These are phyloP conservation scores for Bradysia coprophila DNA, from an alignment of 1,140 invertebrate species.

Conservation along the genomic window DNA sequence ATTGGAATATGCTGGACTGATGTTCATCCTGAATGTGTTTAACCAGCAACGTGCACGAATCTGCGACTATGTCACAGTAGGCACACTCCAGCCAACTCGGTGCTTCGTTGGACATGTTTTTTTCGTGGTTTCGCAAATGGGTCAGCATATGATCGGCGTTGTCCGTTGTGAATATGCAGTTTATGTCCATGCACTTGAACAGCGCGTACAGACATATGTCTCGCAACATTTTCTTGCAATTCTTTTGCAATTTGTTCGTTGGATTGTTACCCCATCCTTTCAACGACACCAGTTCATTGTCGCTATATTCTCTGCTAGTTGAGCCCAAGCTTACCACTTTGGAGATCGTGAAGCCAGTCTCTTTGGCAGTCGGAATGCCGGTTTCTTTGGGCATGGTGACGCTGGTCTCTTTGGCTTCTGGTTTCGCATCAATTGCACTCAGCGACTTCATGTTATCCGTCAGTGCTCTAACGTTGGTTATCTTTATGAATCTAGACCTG, in stretches of 20 bases:
- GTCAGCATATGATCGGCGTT: slow-evolving; percentile 15
- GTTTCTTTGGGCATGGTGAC: not conserved
- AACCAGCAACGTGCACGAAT: slow-evolving; percentile 7
- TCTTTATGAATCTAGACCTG: no score
- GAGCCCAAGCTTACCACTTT: not conserved
- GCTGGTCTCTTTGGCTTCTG: no score
- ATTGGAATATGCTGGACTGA: slow-evolving; percentile 30
- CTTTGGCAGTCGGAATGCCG: not conserved
- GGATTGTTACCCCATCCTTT: not conserved
- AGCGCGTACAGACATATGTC: slow-evolving; percentile 9
- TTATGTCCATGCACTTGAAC: slow-evolving; percentile 35
- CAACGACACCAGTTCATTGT: not conserved
- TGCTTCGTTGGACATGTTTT: slow-evolving; percentile 1
- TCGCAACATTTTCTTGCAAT: not conserved
- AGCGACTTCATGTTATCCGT: no score
- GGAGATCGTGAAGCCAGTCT: not conserved
- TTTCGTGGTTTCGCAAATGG: slow-evolving; percentile 25
- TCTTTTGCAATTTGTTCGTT: not conserved
- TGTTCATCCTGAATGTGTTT: slow-evolving; percentile 27
- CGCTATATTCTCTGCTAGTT: not conserved
- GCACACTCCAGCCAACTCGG: slow-evolving; percentile 20
- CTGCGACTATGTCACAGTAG: slow-evolving; percentile 21
- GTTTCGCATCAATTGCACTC: no score
- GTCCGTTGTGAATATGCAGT: slow-evolving; percentile 30
- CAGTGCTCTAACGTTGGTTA: no score